These are phyloP conservation scores for Glossophaga mutica DNA, from an alignment of 2,797 vertebrate species.

Conservation along the genomic window DNA sequence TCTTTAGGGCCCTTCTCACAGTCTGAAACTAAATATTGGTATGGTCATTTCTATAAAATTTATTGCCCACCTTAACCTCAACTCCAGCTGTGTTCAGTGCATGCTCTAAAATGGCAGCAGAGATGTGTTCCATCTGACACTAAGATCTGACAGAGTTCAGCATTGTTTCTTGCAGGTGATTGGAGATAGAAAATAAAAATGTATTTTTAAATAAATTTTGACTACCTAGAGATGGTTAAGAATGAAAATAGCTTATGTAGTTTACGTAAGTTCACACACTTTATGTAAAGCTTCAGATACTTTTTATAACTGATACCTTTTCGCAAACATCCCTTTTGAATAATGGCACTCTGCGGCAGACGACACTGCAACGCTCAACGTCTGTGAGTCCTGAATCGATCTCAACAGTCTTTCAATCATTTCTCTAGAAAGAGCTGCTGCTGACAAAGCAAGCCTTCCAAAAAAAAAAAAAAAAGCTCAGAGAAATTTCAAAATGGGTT, in stretches of 20 bases:
- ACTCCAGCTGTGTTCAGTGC: neutral
- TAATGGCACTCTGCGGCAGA: neutral
- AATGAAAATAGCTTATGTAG: neutral
- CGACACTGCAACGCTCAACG: neutral
- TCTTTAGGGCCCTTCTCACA: neutral
- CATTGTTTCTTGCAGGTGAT: neutral
- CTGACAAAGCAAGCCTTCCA: constrained; percentile 28
- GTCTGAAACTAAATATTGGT: neutral
- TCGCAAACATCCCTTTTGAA: neutral
- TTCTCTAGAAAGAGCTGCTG: constrained; percentile 37
- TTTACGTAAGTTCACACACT: neutral
- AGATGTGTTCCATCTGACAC: neutral
- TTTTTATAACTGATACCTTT: neutral
- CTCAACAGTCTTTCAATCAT: constrained; percentile 27
- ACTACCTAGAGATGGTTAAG: neutral
- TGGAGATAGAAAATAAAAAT: neutral
- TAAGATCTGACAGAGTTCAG: neutral
- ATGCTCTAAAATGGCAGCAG: neutral
- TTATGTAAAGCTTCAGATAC: constrained; percentile 4
- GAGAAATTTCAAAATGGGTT: neutral
- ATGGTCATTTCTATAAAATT: neutral
- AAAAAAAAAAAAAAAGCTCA: neutral
- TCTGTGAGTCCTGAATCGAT: constrained; percentile 1
- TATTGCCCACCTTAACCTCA: neutral
- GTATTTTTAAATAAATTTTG: neutral